These are phyloP conservation scores for Dermatemys mawii DNA, from an alignment of 2,113 vertebrate genomes.

Conservation along the genomic window DNA sequence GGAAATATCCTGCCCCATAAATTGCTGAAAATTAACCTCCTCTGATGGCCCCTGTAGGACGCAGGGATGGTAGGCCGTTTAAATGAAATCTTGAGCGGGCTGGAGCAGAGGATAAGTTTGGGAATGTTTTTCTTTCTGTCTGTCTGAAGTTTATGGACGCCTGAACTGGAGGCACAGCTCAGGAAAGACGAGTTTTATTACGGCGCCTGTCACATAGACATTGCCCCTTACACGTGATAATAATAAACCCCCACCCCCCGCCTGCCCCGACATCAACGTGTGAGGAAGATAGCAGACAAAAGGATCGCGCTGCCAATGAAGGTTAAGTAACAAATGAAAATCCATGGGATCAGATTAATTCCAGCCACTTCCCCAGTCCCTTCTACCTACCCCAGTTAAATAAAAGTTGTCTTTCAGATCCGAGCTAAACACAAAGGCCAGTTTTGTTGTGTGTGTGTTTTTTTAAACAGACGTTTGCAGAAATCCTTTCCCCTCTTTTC, in stretches of 20 bases:
- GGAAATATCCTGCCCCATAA: not conserved
- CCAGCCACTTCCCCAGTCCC: not conserved
- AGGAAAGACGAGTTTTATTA: not conserved
- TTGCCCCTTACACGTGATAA: not conserved
- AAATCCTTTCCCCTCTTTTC: not conserved
- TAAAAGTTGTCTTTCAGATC: not conserved
- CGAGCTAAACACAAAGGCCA: not conserved
- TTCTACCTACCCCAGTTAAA: not conserved
- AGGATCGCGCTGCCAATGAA: not conserved
- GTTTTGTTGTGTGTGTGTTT: not conserved
- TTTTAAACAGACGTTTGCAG: not conserved
- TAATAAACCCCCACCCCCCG: not conserved
- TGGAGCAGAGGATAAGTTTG: not conserved
- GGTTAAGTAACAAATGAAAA: not conserved
- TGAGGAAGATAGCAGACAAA: not conserved
- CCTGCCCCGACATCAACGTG: not conserved
- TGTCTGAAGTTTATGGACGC: conserved; percentile 23
- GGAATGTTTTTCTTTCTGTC: not conserved
- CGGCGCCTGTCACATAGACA: not conserved
- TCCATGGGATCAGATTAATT: not conserved
- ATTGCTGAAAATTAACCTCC: not conserved
- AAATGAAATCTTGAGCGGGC: not conserved
- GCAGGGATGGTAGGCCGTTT: not conserved
- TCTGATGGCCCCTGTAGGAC: accelerated
- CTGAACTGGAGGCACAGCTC: not conserved